phyloP scores from a whole-genome alignment of 2,888 invertebrate species.

The Ormyrus rosae region DNA sequence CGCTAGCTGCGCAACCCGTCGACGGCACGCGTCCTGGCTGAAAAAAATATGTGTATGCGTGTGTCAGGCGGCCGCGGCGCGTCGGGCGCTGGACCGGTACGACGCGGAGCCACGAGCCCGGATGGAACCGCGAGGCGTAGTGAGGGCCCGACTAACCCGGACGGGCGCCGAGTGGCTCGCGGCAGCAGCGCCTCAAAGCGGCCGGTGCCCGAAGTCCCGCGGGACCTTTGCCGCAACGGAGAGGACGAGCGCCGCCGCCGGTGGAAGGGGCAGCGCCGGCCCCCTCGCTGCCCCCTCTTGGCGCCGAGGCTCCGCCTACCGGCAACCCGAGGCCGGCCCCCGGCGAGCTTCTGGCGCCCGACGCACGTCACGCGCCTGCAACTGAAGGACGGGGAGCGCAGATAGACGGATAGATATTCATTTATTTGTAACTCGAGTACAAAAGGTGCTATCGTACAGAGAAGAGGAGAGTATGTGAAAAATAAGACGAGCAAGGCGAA shows the following conservation, averaged over 20 bases:
- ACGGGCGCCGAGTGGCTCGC: no score
- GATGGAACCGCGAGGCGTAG: constrained; percentile 73
- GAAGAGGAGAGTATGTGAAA: no score
- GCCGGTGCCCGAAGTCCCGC: constrained; percentile 34
- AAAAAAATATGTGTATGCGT: no score
- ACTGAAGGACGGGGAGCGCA: no score
- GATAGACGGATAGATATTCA: no score
- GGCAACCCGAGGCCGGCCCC: constrained; percentile 12
- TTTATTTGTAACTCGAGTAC: no score
- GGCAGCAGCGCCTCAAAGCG: constrained; percentile 41
- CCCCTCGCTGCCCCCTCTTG: not conserved
- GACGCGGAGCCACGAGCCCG: constrained; percentile 58
- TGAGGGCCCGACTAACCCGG: constrained; percentile 63
- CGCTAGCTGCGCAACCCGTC: no score
- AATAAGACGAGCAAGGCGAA: no score
- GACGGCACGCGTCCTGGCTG: no score
- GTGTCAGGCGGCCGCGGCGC: constrained; percentile 30
- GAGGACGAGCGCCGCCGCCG: not conserved
- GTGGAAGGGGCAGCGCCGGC: not conserved
- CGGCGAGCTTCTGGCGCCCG: not conserved
- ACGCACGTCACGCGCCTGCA: no score
- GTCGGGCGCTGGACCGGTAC: constrained; percentile 52
- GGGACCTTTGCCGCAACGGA: not conserved
- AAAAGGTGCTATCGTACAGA: no score
- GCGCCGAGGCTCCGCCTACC: not conserved